Percentiles rank a stretch among this genome's conserved stretches.
Evolutionary conservation across 2,113 vertebrate genomes (phyloP).

Genomic region (Nibea albiflora): DNA sequence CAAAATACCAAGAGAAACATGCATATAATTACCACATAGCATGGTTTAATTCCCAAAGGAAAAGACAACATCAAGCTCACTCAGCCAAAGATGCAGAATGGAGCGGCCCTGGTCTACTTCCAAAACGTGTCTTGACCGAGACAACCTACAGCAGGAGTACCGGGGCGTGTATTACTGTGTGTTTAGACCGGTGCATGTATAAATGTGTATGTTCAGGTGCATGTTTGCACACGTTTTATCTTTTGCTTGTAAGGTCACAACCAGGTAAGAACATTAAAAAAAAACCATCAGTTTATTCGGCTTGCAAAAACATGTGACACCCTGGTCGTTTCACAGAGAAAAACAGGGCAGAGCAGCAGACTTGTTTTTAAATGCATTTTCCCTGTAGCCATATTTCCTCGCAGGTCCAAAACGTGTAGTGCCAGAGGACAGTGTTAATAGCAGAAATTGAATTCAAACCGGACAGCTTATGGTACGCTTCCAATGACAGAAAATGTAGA

Average conservation of each 20-base stretch:
- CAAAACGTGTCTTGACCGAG: slow-evolving; percentile 10
- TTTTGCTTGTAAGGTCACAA: background rate
- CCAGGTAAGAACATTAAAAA: slow-evolving; percentile 21
- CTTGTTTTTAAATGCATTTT: background rate
- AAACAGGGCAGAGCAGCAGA: background rate
- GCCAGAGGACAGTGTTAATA: background rate
- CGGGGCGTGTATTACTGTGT: background rate
- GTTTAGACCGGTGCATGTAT: background rate
- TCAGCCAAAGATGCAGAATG: slow-evolving; percentile 56
- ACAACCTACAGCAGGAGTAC: slow-evolving; percentile 13
- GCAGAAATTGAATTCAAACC: background rate
- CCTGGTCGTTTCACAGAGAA: no score
- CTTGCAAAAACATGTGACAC: no score
- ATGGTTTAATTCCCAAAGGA: slow-evolving; percentile 71
- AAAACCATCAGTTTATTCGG: slow-evolving; percentile 11
- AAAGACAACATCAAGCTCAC: slow-evolving; percentile 59
- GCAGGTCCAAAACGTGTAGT: background rate
- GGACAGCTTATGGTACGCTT: no score
- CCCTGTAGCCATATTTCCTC: background rate
- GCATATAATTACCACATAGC: slow-evolving; percentile 75
- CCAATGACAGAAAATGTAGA: background rate
- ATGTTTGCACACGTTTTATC: slow-evolving; percentile 7
- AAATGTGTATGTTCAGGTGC: slow-evolving; percentile 1
- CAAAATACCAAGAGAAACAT: slow-evolving; percentile 77
- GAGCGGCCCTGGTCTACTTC: slow-evolving; percentile 31